These are phyloP conservation scores for Penelope pileata DNA, from an alignment of 2,113 vertebrate genomes.

Conservation along the genomic window DNA sequence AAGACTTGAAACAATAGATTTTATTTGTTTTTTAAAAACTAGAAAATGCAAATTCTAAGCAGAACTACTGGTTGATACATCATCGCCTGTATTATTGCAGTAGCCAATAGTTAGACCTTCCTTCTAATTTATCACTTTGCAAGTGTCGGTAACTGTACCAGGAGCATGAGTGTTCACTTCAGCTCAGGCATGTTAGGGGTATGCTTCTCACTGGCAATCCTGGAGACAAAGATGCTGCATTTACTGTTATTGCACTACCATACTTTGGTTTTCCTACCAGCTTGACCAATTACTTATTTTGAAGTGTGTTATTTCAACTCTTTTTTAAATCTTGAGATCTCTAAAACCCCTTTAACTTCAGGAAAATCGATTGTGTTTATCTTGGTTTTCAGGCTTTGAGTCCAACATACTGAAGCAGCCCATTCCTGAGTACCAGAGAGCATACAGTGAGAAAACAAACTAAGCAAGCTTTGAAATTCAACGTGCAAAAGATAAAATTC, in stretches of 20 bases:
- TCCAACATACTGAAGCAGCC: not conserved
- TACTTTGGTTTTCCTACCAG: not conserved
- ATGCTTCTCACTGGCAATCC: rapidly evolving
- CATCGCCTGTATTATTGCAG: not conserved
- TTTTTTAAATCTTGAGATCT: not conserved
- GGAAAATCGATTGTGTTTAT: not conserved
- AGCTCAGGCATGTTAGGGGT: not conserved
- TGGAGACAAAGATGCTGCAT: not conserved
- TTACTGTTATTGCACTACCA: not conserved
- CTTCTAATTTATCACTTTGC: not conserved
- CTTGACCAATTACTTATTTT: not conserved
- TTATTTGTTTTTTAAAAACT: not conserved
- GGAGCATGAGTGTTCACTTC: not conserved
- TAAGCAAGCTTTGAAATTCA: not conserved
- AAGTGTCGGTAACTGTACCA: not conserved
- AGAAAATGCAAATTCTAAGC: not conserved
- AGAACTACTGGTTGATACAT: not conserved
- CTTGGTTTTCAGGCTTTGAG: not conserved
- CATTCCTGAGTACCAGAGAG: not conserved
- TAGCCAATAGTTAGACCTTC: not conserved
- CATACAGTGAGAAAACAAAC: not conserved
- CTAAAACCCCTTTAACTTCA: not conserved
- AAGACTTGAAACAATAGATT: not conserved
- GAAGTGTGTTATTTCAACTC: rapidly evolving
- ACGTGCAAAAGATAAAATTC: not conserved